phyloP scores from a whole-genome alignment of 37 sponge, comb jelly and placozoan genomes.

The Bolinopsis microptera region DNA sequence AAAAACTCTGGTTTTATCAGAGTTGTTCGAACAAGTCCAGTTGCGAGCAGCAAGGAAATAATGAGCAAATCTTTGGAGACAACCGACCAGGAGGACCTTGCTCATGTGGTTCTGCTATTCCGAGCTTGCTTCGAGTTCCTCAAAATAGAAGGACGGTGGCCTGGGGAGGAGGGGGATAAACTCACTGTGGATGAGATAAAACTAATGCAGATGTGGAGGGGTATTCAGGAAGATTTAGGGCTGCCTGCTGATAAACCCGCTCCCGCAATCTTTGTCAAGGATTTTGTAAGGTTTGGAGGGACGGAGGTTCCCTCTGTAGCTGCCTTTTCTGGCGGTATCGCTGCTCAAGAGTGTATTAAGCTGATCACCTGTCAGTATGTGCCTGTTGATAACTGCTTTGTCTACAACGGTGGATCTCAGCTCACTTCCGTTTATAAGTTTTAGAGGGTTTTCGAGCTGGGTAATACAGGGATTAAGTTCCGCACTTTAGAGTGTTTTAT shows the following conservation, averaged over 20 bases:
- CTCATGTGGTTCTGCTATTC: neutral
- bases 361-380: slow-evolving; percentile 92
- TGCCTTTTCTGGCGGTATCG: slow-evolving; percentile 88
- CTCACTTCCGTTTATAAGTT: slow-evolving; percentile 16
- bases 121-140: neutral
- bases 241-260: neutral
- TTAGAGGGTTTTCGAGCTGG: neutral
- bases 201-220: neutral
- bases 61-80: neutral
- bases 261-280: neutral
- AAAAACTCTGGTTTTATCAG: slow-evolving; percentile 36
- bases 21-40: neutral
- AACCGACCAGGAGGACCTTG: neutral
- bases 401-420: slow-evolving; percentile 84
- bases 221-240: neutral
- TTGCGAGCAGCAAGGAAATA: neutral
- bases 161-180: neutral
- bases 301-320: slow-evolving; percentile 92
- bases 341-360: slow-evolving; percentile 95
- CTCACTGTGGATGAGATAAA: neutral
- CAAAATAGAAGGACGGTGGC: neutral
- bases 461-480: neutral
- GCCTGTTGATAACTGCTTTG: slow-evolving; percentile 88
- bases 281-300: slow-evolving; percentile 73
- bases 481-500: no score